Evolutionary conservation across 2,113 vertebrate genomes (phyloP).

Genomic region (Mobula hypostoma): DNA sequence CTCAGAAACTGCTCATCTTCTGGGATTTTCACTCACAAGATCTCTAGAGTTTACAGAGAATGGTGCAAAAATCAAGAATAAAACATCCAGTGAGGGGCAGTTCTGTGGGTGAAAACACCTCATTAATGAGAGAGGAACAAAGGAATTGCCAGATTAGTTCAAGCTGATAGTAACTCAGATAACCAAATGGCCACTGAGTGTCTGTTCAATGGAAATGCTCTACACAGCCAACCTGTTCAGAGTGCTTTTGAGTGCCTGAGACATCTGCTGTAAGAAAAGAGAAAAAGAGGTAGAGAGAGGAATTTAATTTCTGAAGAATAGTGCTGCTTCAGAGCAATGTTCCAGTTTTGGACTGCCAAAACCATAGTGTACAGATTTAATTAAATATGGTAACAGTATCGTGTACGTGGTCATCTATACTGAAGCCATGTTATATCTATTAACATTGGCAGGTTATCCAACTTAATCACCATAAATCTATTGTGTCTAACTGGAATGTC

Average conservation of each 20-base stretch:
- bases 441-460: not conserved
- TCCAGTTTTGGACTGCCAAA: not conserved
- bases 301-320: not conserved
- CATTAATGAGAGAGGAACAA: too few species aligned
- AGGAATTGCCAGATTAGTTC: too few species aligned
- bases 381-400: not conserved
- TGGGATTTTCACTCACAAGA: too few species aligned
- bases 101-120: too few species aligned
- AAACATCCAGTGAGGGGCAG: too few species aligned
- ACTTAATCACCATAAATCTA: not conserved
- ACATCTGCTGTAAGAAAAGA: not conserved
- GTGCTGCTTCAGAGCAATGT: not conserved
- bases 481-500: not conserved
- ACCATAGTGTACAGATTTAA: not conserved
- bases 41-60: too few species aligned
- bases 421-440: not conserved
- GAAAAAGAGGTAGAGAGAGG: not conserved
- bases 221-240: not conserved
- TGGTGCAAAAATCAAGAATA: too few species aligned
- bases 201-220: not conserved
- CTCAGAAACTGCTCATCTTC: too few species aligned
- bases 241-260: not conserved
- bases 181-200: too few species aligned
- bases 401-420: not conserved
- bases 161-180: too few species aligned